Percentiles rank a stretch among this genome's conserved stretches.
phyloP scores from a whole-genome alignment of 2,888 invertebrate species.

The Electrophaes corylata region DNA sequence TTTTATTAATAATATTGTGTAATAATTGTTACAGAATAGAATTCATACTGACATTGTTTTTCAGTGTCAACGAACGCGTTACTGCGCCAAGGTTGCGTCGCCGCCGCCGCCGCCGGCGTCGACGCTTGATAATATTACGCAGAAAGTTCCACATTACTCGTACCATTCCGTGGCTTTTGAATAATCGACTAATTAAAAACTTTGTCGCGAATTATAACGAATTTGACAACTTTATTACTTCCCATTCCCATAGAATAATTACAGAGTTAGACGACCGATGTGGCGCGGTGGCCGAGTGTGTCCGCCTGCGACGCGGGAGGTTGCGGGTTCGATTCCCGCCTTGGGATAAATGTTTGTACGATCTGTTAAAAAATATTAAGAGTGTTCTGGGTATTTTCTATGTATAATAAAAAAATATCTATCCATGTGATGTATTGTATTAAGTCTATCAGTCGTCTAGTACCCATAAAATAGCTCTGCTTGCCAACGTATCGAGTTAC shows the following conservation, averaged over 20 bases:
- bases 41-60: constrained; percentile 21
- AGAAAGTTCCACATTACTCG: constrained; percentile 15
- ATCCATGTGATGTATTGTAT: too few species aligned
- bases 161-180: constrained; percentile 1
- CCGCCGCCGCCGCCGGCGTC: background rate
- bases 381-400: too few species aligned
- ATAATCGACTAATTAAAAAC: constrained; percentile 21
- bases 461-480: too few species aligned
- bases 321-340: too few species aligned
- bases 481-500: too few species aligned
- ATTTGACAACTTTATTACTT: constrained; percentile 20
- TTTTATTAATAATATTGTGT: constrained; percentile 3
- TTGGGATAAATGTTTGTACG: too few species aligned
- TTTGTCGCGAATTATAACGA: constrained; percentile 1
- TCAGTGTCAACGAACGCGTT: constrained; percentile 42
- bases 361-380: too few species aligned
- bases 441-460: too few species aligned
- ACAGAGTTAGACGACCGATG: too few species aligned
- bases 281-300: too few species aligned
- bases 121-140: constrained; percentile 27
- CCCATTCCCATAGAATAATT: constrained; percentile 3
- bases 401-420: too few species aligned
- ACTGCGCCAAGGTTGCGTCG: constrained; percentile 39
- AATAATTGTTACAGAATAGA: constrained; percentile 2
- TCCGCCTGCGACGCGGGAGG: too few species aligned